These are phyloP conservation scores for Rhamphomyia laevipes DNA, from an alignment of 2,888 invertebrate genomes.

Conservation along the genomic window DNA sequence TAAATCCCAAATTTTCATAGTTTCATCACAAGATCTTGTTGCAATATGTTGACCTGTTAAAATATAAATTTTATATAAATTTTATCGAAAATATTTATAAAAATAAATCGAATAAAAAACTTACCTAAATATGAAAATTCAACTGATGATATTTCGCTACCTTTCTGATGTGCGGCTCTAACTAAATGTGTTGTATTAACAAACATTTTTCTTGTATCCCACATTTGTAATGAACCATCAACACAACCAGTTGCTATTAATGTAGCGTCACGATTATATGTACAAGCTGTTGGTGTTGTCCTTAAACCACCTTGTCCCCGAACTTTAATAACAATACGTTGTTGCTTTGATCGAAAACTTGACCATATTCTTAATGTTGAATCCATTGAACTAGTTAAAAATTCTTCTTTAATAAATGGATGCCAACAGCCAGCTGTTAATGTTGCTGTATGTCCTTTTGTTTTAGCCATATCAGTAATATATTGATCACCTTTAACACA, in stretches of 20 bases:
- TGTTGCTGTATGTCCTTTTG: conserved; percentile 89
- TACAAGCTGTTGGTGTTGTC: conserved; percentile 72
- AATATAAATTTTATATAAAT: background rate
- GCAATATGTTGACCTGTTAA: conserved; percentile 41
- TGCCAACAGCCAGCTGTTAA: conserved; percentile 90
- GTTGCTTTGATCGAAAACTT: conserved; percentile 64
- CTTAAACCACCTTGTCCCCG: conserved; percentile 75
- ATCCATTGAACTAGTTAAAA: conserved; percentile 88
- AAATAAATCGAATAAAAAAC: background rate
- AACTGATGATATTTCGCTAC: conserved; percentile 71
- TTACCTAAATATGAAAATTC: conserved; percentile 76
- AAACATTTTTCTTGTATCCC: conserved; percentile 87
- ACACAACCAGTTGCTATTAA: conserved; percentile 83
- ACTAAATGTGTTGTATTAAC: conserved; percentile 75
- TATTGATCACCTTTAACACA: conserved; percentile 95
- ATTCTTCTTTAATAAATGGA: conserved; percentile 81
- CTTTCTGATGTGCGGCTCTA: conserved; percentile 67
- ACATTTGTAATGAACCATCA: conserved; percentile 94
- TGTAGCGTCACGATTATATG: conserved; percentile 74
- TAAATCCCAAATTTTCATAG: conserved; percentile 90
- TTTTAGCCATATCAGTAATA: conserved; percentile 83
- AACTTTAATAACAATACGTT: conserved; percentile 76
- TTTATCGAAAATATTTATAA: background rate
- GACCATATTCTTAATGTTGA: conserved; percentile 90
- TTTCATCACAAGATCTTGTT: conserved; percentile 82